These are phyloP conservation scores for Cecidostiba fungosa DNA, from an alignment of 2,888 invertebrate species.

Conservation along the genomic window DNA sequence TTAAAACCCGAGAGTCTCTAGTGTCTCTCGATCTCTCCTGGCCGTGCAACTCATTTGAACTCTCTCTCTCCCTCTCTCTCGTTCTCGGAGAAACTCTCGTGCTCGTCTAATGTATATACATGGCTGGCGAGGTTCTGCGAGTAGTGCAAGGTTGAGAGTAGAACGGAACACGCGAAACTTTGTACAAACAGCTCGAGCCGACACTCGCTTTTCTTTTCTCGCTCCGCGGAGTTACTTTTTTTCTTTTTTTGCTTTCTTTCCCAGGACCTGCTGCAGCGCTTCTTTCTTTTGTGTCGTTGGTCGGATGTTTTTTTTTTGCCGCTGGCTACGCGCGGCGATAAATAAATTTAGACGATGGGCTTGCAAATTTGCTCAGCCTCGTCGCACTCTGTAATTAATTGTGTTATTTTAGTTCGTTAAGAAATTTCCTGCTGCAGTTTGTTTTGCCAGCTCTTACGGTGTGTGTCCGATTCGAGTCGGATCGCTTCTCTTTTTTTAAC, in stretches of 20 bases:
- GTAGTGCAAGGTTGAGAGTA: not conserved
- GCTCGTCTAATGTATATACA: slow-evolving; percentile 53
- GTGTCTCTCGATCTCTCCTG: slow-evolving; percentile 54
- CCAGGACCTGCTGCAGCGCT: too few relatives aligned
- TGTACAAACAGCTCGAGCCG: slow-evolving; percentile 28
- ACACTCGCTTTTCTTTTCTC: slow-evolving; percentile 27
- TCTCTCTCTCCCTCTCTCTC: not conserved
- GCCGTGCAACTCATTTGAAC: slow-evolving; percentile 51
- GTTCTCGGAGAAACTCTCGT: not conserved
- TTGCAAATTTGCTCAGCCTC: slow-evolving; percentile 19
- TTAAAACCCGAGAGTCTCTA: slow-evolving; percentile 59
- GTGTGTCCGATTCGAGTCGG: not conserved
- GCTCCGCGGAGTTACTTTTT: not conserved
- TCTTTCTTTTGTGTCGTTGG: not conserved
- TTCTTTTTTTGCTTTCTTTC: slow-evolving; percentile 18
- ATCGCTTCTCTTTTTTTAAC: not conserved
- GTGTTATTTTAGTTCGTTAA: slow-evolving; percentile 20
- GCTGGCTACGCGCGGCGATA: slow-evolving; percentile 18
- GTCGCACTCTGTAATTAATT: slow-evolving; percentile 16
- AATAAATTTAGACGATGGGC: slow-evolving; percentile 41
- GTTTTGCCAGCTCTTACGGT: not conserved
- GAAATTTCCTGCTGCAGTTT: not conserved
- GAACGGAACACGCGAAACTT: slow-evolving; percentile 29
- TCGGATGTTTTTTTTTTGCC: not conserved
- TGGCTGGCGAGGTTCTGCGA: not conserved